phyloP scores from a whole-genome alignment of 37 sponge, comb jelly and placozoan genomes.

The Spongilla lacustris region DNA sequence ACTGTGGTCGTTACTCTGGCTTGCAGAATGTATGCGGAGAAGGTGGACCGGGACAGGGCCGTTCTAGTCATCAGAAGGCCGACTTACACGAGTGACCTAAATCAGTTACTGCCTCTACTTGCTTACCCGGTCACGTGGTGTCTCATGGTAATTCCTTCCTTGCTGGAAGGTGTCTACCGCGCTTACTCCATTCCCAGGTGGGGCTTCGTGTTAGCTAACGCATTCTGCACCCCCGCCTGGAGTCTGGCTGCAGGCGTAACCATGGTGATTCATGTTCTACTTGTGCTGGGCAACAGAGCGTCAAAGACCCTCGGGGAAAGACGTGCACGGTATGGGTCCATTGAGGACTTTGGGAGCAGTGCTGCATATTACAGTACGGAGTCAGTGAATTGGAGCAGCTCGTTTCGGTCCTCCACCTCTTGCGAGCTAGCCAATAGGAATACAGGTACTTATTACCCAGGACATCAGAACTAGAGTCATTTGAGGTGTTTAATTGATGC shows the following conservation, averaged over 20 bases:
- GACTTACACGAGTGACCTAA: neutral
- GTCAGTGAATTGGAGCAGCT: neutral
- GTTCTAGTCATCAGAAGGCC: neutral
- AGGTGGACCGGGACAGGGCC: neutral
- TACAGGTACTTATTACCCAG: too few relatives aligned
- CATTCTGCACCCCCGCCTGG: neutral
- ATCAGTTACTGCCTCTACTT: neutral
- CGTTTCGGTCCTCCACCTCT: neutral
- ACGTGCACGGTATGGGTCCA: neutral
- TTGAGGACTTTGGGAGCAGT: neutral
- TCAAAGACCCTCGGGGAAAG: neutral
- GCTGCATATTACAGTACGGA: neutral
- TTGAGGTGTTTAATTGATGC: too few relatives aligned
- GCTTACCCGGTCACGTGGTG: neutral
- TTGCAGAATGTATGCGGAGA: neutral
- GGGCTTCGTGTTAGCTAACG: neutral
- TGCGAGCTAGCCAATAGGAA: slow-evolving; percentile 15
- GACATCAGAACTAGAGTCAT: too few relatives aligned
- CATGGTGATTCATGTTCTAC: neutral
- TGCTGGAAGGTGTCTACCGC: neutral
- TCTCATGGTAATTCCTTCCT: neutral
- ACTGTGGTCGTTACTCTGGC: neutral
- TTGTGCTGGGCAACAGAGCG: neutral
- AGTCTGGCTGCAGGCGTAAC: neutral
- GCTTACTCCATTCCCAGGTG: neutral